Percentiles rank a stretch among this genome's conserved stretches.
Evolutionary conservation across 2,888 invertebrate species (phyloP).

Genomic region (Loripinus fragilis): DNA sequence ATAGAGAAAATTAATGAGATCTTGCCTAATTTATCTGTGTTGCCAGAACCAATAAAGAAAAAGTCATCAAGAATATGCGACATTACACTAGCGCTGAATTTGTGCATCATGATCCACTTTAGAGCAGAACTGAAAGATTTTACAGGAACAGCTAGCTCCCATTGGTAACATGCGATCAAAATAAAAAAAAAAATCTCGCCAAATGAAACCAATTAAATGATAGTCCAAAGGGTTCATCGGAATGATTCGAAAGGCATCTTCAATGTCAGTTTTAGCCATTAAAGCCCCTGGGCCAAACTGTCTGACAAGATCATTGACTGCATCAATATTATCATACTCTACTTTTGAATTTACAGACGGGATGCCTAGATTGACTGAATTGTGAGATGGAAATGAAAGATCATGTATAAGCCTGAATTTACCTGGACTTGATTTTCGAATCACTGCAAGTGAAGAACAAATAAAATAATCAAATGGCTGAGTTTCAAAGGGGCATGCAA

Average conservation of each 20-base stretch:
- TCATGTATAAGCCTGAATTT: slow-evolving; percentile 39
- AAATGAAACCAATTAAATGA: slow-evolving; percentile 31
- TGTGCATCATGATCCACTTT: slow-evolving; percentile 32
- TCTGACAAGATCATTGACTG: slow-evolving; percentile 17
- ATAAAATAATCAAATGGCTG: slow-evolving; percentile 24
- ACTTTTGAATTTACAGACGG: slow-evolving; percentile 25
- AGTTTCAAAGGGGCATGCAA: slow-evolving; percentile 31
- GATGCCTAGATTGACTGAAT: slow-evolving; percentile 33
- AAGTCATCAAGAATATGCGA: slow-evolving; percentile 45
- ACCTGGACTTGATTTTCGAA: slow-evolving; percentile 27
- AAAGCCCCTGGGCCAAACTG: slow-evolving; percentile 18
- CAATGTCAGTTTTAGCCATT: slow-evolving; percentile 46
- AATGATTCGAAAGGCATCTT: slow-evolving; percentile 40
- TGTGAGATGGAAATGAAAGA: slow-evolving; percentile 29
- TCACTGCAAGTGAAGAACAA: slow-evolving; percentile 37
- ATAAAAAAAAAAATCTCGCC: slow-evolving; percentile 23
- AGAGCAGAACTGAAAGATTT: slow-evolving; percentile 35
- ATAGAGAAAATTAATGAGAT: slow-evolving; percentile 10
- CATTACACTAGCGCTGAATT: slow-evolving; percentile 14
- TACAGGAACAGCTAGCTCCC: slow-evolving; percentile 33
- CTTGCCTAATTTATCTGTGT: slow-evolving; percentile 19
- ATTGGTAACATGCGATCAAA: slow-evolving; percentile 36
- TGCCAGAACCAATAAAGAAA: slow-evolving; percentile 27
- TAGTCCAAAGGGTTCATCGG: slow-evolving; percentile 30
- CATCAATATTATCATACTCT: slow-evolving; percentile 39